These are phyloP conservation scores for Aramus guarauna DNA, from an alignment of 2,113 vertebrate genomes.

Conservation along the genomic window DNA sequence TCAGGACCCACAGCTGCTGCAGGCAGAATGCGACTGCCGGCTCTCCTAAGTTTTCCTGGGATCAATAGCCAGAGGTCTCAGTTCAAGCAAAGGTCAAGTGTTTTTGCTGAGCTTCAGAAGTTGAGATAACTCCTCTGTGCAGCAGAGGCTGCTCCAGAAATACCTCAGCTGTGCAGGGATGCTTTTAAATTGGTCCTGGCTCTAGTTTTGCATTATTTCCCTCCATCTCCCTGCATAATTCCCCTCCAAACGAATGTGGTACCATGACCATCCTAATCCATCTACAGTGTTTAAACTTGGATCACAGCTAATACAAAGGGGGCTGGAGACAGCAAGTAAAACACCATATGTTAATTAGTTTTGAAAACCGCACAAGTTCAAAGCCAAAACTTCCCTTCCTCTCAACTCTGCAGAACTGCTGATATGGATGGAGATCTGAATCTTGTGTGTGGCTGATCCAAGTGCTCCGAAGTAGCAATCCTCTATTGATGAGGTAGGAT, in stretches of 20 bases:
- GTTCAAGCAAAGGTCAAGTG: slow-evolving; percentile 45
- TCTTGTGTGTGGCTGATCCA: neutral
- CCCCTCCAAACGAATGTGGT: neutral
- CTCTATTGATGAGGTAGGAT: neutral
- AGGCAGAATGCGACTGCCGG: neutral
- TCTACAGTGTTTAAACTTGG: neutral
- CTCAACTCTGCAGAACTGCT: neutral
- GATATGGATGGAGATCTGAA: neutral
- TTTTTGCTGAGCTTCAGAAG: slow-evolving; percentile 8
- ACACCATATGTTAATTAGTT: neutral
- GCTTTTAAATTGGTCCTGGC: neutral
- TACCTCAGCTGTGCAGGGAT: neutral
- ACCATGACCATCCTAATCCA: neutral
- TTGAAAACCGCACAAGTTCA: neutral
- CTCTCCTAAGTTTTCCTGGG: neutral
- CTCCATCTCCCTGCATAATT: neutral
- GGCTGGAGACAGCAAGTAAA: neutral
- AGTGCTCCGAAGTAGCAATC: neutral
- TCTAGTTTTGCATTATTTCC: neutral
- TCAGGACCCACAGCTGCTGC: neutral
- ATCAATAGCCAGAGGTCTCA: slow-evolving; percentile 34
- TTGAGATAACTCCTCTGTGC: neutral
- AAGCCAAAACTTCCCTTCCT: neutral
- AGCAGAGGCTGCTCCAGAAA: neutral
- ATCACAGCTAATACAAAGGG: neutral